Evolutionary conservation across 2,113 vertebrate species (phyloP).

Genomic region (Helogale parvula): DNA sequence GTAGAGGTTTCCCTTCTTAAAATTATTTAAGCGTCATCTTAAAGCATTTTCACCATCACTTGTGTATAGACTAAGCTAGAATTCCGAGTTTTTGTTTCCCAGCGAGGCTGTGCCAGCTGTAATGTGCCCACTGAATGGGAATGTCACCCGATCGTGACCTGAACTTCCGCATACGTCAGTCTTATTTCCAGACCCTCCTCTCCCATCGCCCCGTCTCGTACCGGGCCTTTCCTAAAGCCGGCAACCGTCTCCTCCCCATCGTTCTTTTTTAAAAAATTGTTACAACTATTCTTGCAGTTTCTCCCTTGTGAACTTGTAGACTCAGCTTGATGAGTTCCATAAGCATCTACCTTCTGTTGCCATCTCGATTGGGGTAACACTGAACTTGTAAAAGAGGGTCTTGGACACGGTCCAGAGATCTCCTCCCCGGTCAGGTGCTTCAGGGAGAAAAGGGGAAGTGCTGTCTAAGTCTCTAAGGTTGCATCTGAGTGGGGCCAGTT

Average conservation of each 20-base stretch:
- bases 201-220: background rate
- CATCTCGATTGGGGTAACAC: background rate
- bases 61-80: background rate
- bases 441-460: background rate
- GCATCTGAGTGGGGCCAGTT: background rate
- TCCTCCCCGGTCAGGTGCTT: background rate
- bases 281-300: background rate
- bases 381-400: background rate
- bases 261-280: background rate
- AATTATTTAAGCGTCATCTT: background rate
- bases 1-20: background rate
- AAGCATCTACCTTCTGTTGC: background rate
- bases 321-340: background rate
- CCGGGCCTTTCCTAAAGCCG: background rate
- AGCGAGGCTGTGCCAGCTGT: background rate
- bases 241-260: background rate
- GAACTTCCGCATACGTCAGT: background rate
- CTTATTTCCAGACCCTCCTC: background rate
- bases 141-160: background rate
- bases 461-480: background rate
- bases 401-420: background rate
- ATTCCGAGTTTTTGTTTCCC: conserved; percentile 9
- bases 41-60: background rate
- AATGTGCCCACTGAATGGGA: background rate
- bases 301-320: background rate